Conservation (phyloP, 2,797 vertebrate species). For the Astyanax mexicanus region DNA sequence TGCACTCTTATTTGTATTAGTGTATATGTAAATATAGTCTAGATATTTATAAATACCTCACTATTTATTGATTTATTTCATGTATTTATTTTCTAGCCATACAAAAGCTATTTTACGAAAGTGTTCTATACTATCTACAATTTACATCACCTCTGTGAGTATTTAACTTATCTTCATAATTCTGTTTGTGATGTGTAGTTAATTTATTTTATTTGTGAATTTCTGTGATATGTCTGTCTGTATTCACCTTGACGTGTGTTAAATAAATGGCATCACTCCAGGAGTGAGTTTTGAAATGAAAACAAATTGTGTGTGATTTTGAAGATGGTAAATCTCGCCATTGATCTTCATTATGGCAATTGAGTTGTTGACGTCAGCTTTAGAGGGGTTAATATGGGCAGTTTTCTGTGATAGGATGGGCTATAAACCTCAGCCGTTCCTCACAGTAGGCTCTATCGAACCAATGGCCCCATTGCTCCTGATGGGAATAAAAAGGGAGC, state of each 20-base stretch:
- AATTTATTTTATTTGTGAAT: background rate
- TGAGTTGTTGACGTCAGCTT: constrained; percentile 72
- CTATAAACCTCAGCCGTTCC: constrained; percentile 41
- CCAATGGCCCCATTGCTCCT: constrained; percentile 55
- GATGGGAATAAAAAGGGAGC: constrained; percentile 67
- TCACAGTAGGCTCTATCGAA: constrained; percentile 71
- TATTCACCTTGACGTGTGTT: background rate
- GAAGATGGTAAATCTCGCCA: constrained; percentile 50
- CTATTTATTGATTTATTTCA: background rate
- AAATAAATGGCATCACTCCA: background rate
- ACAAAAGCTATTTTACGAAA: background rate
- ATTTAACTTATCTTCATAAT: background rate
- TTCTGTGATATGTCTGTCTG: background rate
- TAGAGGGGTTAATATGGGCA: constrained; percentile 69
- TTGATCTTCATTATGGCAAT: constrained; percentile 64
- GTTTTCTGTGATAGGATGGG: constrained; percentile 64
- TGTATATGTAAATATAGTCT: background rate
- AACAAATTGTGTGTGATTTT: constrained; percentile 14
- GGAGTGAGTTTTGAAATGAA: background rate
- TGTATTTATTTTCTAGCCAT: too few relatives aligned
- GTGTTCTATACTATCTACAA: background rate
- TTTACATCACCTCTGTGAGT: background rate
- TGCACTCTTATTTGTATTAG: background rate
- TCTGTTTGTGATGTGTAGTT: background rate
- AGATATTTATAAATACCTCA: background rate